Conservation (phyloP, 2,888 invertebrate species). For the Drosophila atroscutellata region DNA sequence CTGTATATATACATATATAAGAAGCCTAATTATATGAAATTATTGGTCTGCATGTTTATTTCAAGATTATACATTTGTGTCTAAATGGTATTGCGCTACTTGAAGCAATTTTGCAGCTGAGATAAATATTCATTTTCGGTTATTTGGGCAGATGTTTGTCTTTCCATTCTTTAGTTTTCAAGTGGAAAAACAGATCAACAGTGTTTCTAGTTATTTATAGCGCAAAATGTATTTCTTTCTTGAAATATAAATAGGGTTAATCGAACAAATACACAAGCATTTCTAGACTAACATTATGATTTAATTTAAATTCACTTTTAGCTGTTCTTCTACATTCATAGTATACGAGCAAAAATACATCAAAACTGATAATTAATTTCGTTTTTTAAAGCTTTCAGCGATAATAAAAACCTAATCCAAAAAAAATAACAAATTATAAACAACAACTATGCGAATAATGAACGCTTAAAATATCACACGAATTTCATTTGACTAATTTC, state of each 20-base stretch:
- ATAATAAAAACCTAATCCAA: slow-evolving; percentile 12
- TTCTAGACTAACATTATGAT: neutral
- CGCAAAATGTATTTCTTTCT: neutral
- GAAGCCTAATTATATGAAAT: neutral
- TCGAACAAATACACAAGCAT: neutral
- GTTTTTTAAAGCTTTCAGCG: slow-evolving; percentile 18
- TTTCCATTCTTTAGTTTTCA: slow-evolving; percentile 32
- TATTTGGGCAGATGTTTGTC: slow-evolving; percentile 18
- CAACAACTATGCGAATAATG: slow-evolving; percentile 16
- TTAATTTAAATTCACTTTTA: slow-evolving; percentile 17
- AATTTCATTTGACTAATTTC: slow-evolving; percentile 63
- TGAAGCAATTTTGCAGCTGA: slow-evolving; percentile 24
- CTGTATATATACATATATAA: neutral
- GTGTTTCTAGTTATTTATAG: slow-evolving; percentile 4
- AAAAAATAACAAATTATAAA: slow-evolving; percentile 3
- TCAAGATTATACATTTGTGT: slow-evolving; percentile 15
- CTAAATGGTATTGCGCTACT: slow-evolving; percentile 35
- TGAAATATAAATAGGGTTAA: neutral
- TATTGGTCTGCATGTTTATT: slow-evolving; percentile 16
- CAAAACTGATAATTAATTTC: slow-evolving; percentile 37
- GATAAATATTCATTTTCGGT: slow-evolving; percentile 31
- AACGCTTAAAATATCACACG: slow-evolving; percentile 32
- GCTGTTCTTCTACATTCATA: slow-evolving; percentile 10
- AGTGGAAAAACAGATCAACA: slow-evolving; percentile 52
- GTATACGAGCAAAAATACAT: slow-evolving; percentile 24